Percentiles rank a stretch among this genome's conserved stretches.
Evolutionary conservation across 2,113 vertebrate species (phyloP).

Genomic region (Mola mola): DNA sequence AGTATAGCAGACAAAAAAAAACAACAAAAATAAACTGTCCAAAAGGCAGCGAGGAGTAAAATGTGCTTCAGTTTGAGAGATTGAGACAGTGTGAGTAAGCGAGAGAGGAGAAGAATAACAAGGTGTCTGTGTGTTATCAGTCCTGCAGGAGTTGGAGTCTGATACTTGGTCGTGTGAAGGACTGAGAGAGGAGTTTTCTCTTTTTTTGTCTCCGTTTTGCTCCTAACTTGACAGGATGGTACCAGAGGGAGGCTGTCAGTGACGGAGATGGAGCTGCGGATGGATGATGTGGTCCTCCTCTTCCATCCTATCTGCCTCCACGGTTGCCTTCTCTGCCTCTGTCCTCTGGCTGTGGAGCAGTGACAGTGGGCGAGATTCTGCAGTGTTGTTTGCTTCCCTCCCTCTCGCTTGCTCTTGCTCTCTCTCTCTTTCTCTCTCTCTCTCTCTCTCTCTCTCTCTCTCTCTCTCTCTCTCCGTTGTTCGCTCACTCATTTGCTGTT

Average conservation of each 20-base stretch:
- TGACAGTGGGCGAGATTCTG: slow-evolving; percentile 77
- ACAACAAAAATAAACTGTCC: slow-evolving; percentile 24
- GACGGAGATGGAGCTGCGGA: slow-evolving; percentile 51
- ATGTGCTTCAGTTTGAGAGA: slow-evolving; percentile 44
- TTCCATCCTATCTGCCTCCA: slow-evolving; percentile 64
- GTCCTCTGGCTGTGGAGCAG: slow-evolving; percentile 79
- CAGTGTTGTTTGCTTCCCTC: slow-evolving; percentile 73
- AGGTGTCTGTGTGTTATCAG: slow-evolving; percentile 37
- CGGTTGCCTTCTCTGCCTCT: slow-evolving; percentile 68
- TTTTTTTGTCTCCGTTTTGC: not conserved
- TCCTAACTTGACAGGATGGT: slow-evolving; percentile 57
- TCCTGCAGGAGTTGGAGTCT: slow-evolving; percentile 61
- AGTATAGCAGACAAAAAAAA: not conserved
- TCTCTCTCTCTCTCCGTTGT: slow-evolving; percentile 42
- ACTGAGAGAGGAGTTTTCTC: slow-evolving; percentile 41
- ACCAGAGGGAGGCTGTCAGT: slow-evolving; percentile 57
- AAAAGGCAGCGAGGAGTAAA: slow-evolving; percentile 54
- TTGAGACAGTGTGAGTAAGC: slow-evolving; percentile 17
- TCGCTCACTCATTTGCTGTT: slow-evolving; percentile 52
- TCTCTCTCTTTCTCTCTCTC: slow-evolving; percentile 40
- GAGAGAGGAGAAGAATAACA: slow-evolving; percentile 13
- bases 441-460: slow-evolving; percentile 24
- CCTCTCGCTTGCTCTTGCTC: slow-evolving; percentile 45
- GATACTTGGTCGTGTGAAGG: slow-evolving; percentile 55
- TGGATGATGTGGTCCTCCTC: slow-evolving; percentile 51